phyloP scores from a whole-genome alignment of 2,113 vertebrate species.

The Panthera tigris region DNA sequence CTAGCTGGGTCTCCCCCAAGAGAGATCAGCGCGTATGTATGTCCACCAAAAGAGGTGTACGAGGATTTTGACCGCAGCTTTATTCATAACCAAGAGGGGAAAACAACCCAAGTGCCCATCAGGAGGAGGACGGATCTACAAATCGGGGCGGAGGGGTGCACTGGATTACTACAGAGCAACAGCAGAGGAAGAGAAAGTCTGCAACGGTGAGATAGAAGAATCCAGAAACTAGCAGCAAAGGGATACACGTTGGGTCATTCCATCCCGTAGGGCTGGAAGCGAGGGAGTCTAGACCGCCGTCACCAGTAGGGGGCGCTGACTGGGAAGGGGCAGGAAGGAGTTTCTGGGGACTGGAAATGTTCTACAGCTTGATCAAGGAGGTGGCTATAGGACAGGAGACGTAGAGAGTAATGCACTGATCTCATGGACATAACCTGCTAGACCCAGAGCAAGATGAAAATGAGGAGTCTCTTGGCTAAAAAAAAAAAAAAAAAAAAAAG shows the following conservation, averaged over 20 bases:
- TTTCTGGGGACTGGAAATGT: background rate
- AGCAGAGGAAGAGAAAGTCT: background rate
- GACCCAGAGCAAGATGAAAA: background rate
- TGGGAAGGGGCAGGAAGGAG: background rate
- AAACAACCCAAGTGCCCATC: background rate
- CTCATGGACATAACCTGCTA: background rate
- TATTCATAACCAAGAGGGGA: background rate
- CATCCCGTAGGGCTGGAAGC: rapidly evolving
- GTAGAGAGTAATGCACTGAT: background rate
- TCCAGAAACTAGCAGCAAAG: background rate
- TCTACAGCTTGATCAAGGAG: background rate
- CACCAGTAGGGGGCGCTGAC: background rate
- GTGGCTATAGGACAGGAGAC: background rate
- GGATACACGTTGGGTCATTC: rapidly evolving
- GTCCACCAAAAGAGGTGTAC: background rate
- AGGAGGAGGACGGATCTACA: too few species aligned
- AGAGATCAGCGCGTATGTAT: rapidly evolving
- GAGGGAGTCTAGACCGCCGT: rapidly evolving
- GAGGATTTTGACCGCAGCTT: background rate
- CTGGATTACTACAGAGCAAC: rapidly evolving
- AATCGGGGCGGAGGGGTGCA: rapidly evolving
- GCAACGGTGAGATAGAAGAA: rapidly evolving
- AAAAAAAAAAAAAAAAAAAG: background rate
- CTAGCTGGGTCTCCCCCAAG: background rate
- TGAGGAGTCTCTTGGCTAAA: background rate